phyloP scores from a whole-genome alignment of 2,113 vertebrate species.

The Talpa occidentalis region DNA sequence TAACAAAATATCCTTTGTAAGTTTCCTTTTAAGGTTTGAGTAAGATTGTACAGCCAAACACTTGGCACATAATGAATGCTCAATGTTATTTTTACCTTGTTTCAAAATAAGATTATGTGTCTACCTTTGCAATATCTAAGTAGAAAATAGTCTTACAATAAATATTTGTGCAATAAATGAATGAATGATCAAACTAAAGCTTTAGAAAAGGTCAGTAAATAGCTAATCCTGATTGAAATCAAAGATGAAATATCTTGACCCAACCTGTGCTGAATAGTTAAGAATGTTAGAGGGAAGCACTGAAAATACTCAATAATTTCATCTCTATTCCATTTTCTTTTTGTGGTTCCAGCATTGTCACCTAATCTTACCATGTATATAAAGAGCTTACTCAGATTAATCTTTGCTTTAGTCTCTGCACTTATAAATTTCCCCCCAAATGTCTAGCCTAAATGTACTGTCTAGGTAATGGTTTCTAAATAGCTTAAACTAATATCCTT shows the following conservation, averaged over 20 bases:
- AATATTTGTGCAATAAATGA: neutral
- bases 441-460: neutral
- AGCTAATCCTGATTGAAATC: neutral
- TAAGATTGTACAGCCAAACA: neutral
- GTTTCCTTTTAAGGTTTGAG: neutral
- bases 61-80: neutral
- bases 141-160: neutral
- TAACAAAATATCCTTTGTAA: neutral
- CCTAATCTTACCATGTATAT: neutral
- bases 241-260: neutral
- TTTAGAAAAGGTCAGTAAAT: neutral
- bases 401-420: neutral
- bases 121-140: neutral
- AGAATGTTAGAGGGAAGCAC: neutral
- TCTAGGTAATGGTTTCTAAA: constrained; percentile 26
- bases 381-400: neutral
- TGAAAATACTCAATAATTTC: neutral
- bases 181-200: neutral
- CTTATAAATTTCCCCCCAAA: neutral
- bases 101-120: neutral
- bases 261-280: neutral
- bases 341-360: neutral
- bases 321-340: neutral
- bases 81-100: neutral
- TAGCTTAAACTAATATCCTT: neutral